Evolutionary conservation across 2,113 vertebrate species (phyloP).

Genomic region (Hyperoodon ampullatus): DNA sequence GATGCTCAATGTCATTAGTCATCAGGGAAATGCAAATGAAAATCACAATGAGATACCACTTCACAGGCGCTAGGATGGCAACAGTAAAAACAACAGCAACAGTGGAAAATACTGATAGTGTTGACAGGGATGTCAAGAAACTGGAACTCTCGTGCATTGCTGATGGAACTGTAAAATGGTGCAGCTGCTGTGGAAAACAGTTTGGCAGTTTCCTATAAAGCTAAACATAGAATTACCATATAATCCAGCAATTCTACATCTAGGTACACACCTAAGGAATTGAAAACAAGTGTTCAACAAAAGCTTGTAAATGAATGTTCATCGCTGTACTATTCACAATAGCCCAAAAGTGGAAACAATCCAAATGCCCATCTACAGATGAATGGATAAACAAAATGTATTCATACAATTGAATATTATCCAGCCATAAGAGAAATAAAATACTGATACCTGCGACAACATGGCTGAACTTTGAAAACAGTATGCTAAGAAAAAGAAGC

Average conservation of each 20-base stretch:
- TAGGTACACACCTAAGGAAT: neutral
- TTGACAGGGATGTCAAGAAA: neutral
- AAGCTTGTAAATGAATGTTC: neutral
- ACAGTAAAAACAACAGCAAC: neutral
- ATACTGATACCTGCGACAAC: neutral
- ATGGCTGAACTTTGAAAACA: neutral
- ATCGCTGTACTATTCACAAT: neutral
- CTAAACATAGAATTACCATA: neutral
- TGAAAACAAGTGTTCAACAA: neutral
- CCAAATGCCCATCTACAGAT: neutral
- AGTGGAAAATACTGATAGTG: neutral
- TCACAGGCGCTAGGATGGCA: neutral
- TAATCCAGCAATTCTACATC: neutral
- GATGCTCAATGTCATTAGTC: neutral
- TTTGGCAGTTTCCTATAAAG: conserved; percentile 12
- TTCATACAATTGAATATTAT: neutral
- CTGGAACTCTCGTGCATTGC: neutral
- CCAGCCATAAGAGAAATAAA: neutral
- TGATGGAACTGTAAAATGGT: neutral
- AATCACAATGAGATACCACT: neutral
- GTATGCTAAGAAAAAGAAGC: neutral
- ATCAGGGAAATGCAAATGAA: conserved; percentile 6
- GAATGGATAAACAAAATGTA: neutral
- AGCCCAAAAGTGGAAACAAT: neutral
- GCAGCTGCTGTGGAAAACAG: neutral